Evolutionary conservation across 2,113 vertebrate species (phyloP).

Genomic region (Gopherus evgoodei): DNA sequence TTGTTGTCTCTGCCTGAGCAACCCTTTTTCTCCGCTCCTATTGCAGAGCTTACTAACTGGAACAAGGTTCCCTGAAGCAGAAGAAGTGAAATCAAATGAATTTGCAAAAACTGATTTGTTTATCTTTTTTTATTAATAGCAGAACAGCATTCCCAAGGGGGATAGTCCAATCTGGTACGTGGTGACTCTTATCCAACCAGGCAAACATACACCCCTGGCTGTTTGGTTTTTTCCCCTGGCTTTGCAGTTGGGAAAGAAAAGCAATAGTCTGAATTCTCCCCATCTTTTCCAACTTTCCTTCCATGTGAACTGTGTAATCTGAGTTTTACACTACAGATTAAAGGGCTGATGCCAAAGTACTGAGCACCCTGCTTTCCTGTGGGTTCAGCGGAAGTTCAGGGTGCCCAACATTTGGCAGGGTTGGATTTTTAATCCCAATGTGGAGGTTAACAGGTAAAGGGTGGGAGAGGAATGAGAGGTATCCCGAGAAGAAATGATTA

Average conservation of each 20-base stretch:
- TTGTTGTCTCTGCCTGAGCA: constrained; percentile 20
- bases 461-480: not conserved
- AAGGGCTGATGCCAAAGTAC: not conserved
- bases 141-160: constrained; percentile 43
- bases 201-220: constrained; percentile 25
- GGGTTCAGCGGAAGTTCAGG: not conserved
- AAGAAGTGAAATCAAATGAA: constrained; percentile 59
- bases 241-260: not conserved
- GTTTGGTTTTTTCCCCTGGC: not conserved
- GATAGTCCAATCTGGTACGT: constrained; percentile 14
- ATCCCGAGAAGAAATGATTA: not conserved
- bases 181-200: constrained; percentile 57
- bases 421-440: accelerated
- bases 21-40: not conserved
- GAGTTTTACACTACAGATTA: not conserved
- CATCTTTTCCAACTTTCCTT: not conserved
- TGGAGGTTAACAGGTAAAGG: not conserved
- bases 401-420: accelerated
- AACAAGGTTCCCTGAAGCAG: constrained; percentile 55
- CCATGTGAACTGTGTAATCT: not conserved
- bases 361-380: not conserved
- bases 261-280: not conserved
- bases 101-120: constrained; percentile 53
- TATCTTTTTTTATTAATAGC: constrained; percentile 70
- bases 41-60: not conserved